Evolutionary conservation across 2,888 invertebrate genomes (phyloP).

Genomic region (Pimpla rufipes): DNA sequence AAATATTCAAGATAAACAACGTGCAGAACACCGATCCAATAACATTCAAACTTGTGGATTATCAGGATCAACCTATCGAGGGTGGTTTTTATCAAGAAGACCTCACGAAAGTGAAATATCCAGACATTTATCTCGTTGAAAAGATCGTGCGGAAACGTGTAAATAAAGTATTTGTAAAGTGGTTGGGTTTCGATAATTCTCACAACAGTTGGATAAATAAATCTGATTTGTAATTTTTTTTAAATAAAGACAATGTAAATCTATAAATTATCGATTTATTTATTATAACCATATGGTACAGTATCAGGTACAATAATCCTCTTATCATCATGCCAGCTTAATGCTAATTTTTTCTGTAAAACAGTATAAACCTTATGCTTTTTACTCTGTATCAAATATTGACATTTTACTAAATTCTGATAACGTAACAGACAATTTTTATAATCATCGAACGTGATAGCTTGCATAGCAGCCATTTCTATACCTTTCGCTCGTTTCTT

Average conservation of each 20-base stretch:
- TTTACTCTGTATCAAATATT: conserved; percentile 57
- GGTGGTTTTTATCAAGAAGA: conserved; percentile 69
- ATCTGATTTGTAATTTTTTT: conserved; percentile 10
- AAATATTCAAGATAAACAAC: no score
- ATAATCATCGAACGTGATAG: conserved; percentile 60
- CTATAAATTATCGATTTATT: background rate
- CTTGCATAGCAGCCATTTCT: conserved; percentile 39
- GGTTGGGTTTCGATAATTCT: conserved; percentile 57
- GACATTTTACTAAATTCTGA: conserved; percentile 47
- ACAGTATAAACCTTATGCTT: conserved; percentile 55
- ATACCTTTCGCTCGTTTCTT: conserved; percentile 57
- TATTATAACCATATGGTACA: conserved; percentile 34
- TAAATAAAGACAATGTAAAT: background rate
- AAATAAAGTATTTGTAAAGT: conserved; percentile 59
- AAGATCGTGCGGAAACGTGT: conserved; percentile 52
- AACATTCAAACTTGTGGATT: conserved; percentile 77
- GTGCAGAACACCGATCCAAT: conserved; percentile 66
- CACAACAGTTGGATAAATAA: conserved; percentile 64
- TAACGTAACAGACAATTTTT: conserved; percentile 45
- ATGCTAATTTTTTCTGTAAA: conserved; percentile 38
- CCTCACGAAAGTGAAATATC: conserved; percentile 44
- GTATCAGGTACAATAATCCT: conserved; percentile 15
- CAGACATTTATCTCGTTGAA: conserved; percentile 51
- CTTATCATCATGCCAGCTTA: conserved; percentile 58
- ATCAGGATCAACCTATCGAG: conserved; percentile 72